Evolutionary conservation across 2,113 vertebrate genomes (phyloP).

Genomic region (Excalfactoria chinensis): DNA sequence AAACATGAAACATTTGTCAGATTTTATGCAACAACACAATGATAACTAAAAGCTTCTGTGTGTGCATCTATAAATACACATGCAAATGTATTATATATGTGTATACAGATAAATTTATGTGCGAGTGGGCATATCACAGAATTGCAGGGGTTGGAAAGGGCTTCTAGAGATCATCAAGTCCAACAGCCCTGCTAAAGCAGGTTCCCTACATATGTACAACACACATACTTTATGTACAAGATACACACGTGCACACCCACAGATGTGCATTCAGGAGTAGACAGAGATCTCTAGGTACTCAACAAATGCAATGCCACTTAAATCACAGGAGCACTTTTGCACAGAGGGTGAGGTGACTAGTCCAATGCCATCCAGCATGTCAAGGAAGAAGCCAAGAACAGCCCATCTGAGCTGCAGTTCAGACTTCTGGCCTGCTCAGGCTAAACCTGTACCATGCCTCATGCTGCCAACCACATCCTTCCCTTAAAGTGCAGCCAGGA

Average conservation of each 20-base stretch:
- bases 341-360: background rate
- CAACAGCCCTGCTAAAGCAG: too few relatives aligned
- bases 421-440: slow-evolving; percentile 25
- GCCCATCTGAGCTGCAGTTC: background rate
- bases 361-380: background rate
- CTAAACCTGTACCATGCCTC: accelerated
- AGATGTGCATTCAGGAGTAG: background rate
- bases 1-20: background rate
- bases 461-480: background rate
- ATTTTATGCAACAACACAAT: background rate
- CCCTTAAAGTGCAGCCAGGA: slow-evolving; percentile 45
- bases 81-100: background rate
- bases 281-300: background rate
- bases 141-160: too few relatives aligned
- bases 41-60: background rate
- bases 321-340: background rate
- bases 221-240: background rate
- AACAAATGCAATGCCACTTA: too few relatives aligned
- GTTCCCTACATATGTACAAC: background rate
- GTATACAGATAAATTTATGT: background rate
- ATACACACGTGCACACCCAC: background rate
- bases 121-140: too few relatives aligned
- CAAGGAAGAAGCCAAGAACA: background rate
- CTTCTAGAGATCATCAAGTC: too few relatives aligned
- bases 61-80: background rate